A percentile compares a stretch with the other conserved stretches of the same genome.
These are phyloP conservation scores for Pheosia tremula DNA, from an alignment of 2,888 invertebrate species.

Conservation along the genomic window DNA sequence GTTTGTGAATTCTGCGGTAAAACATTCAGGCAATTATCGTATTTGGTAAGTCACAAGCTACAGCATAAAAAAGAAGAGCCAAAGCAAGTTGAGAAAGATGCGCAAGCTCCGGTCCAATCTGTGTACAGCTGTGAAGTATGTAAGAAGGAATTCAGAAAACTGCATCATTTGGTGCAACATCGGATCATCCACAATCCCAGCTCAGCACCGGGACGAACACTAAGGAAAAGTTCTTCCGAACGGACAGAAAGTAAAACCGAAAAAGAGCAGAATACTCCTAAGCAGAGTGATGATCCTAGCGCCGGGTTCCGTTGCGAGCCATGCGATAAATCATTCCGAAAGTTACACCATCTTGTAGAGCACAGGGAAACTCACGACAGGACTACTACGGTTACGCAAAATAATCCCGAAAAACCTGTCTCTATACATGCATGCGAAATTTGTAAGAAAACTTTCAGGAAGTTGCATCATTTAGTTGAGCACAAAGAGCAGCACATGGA, in stretches of 20 bases:
- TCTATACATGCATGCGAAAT: slow-evolving; percentile 67
- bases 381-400: slow-evolving; percentile 37
- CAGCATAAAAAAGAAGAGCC: slow-evolving; percentile 65
- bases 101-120: slow-evolving; percentile 42
- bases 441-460: slow-evolving; percentile 77
- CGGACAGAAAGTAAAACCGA: slow-evolving; percentile 54
- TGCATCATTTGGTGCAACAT: slow-evolving; percentile 79
- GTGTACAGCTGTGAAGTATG: slow-evolving; percentile 76
- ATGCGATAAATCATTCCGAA: slow-evolving; percentile 80
- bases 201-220: slow-evolving; percentile 44
- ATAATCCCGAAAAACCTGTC: slow-evolving; percentile 37
- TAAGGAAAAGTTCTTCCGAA: slow-evolving; percentile 69
- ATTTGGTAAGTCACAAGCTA: slow-evolving; percentile 72
- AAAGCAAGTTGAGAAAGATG: slow-evolving; percentile 51
- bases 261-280: slow-evolving; percentile 47
- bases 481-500: slow-evolving; percentile 78
- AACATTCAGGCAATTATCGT: slow-evolving; percentile 76
- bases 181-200: slow-evolving; percentile 68
- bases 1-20: slow-evolving; percentile 78
- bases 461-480: slow-evolving; percentile 73
- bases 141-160: slow-evolving; percentile 76
- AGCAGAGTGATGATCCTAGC: slow-evolving; percentile 63
- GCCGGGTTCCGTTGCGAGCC: slow-evolving; percentile 79
- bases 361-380: slow-evolving; percentile 79
- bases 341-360: slow-evolving; percentile 79